These are phyloP conservation scores for Erythrolamprus reginae DNA, from an alignment of 2,113 vertebrate genomes.

Conservation along the genomic window DNA sequence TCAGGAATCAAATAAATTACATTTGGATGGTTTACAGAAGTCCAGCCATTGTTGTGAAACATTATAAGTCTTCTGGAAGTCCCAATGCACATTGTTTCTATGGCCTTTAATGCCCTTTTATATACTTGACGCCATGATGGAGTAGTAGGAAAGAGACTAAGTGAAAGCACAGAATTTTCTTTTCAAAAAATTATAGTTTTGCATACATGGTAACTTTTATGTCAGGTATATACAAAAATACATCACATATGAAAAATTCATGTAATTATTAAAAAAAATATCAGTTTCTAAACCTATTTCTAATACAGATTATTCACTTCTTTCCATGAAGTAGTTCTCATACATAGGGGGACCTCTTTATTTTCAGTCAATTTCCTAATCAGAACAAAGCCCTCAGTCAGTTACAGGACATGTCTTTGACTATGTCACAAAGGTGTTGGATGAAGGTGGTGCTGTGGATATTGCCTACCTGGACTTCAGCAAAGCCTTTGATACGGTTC, in stretches of 20 bases:
- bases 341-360: background rate
- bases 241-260: background rate
- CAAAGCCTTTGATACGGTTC: too few species aligned
- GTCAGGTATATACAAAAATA: background rate
- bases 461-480: too few species aligned
- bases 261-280: background rate
- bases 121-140: background rate
- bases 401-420: background rate
- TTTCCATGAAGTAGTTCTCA: background rate
- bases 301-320: background rate
- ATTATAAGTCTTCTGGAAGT: background rate
- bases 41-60: background rate
- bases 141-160: background rate
- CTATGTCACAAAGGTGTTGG: too few species aligned
- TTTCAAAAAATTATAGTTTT: background rate
- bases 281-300: background rate
- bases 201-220: background rate
- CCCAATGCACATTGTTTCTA: background rate
- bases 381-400: background rate
- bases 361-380: background rate
- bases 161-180: background rate
- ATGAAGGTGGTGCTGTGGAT: too few species aligned
- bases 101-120: background rate
- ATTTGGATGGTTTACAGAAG: background rate
- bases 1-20: background rate